Evolutionary conservation across 2,888 invertebrate genomes (phyloP).

Genomic region (Cecidostiba fungosa): DNA sequence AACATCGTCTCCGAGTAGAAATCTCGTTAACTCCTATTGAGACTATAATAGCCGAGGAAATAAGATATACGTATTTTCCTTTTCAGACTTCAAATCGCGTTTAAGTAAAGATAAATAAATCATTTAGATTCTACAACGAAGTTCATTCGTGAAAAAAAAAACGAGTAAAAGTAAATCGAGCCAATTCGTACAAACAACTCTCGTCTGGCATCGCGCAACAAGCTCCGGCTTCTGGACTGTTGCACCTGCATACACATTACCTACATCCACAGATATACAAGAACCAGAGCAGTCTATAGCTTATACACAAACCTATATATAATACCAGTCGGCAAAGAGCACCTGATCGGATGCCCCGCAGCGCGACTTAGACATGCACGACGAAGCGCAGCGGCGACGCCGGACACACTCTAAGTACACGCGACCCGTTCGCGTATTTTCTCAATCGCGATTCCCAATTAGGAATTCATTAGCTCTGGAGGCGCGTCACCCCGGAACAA

Average conservation of each 20-base stretch:
- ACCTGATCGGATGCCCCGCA: conserved; percentile 7
- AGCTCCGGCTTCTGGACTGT: background rate
- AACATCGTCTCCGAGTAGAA: background rate
- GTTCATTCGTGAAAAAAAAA: too few relatives aligned
- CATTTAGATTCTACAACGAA: background rate
- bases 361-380: conserved; percentile 15
- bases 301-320: too few relatives aligned
- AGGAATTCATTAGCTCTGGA: conserved; percentile 31
- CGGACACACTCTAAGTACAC: background rate
- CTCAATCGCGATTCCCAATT: conserved; percentile 12
- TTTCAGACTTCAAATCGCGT: too few relatives aligned
- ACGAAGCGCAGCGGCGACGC: conserved; percentile 20
- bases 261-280: background rate
- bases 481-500: conserved; percentile 54
- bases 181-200: background rate
- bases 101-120: background rate
- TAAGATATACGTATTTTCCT: background rate
- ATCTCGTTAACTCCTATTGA: background rate
- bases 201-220: background rate
- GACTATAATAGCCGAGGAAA: background rate
- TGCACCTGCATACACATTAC: background rate
- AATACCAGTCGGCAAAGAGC: background rate
- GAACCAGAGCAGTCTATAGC: background rate
- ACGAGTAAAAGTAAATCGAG: background rate
- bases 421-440: background rate